These are phyloP conservation scores for Caenorhabditis afra DNA, from an alignment of 2,888 invertebrate species.

Conservation along the genomic window DNA sequence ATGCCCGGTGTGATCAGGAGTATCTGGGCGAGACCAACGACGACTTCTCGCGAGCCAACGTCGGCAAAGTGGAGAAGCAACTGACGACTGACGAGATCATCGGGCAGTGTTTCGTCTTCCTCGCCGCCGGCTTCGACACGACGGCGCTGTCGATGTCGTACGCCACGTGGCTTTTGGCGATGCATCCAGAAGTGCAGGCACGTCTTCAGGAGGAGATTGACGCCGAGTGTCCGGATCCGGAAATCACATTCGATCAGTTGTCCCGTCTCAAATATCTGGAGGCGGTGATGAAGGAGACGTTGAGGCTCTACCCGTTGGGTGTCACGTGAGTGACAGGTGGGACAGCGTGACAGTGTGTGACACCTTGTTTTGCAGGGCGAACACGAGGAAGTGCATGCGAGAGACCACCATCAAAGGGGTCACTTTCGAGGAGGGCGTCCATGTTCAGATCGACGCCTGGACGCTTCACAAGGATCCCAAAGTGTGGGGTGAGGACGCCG, in stretches of 20 bases:
- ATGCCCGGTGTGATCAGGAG: constrained; percentile 62
- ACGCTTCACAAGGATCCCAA: constrained; percentile 25
- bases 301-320: constrained; percentile 62
- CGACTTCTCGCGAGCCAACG: not conserved
- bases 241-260: constrained; percentile 52
- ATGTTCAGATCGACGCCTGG: constrained; percentile 64
- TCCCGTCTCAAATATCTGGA: constrained; percentile 64
- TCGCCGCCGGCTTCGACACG: constrained; percentile 83
- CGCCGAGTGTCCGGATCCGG: constrained; percentile 40
- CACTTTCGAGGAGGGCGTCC: constrained; percentile 60
- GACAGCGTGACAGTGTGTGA: constrained; percentile 64
- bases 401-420: constrained; percentile 68
- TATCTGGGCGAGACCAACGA: constrained; percentile 11
- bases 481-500: constrained; percentile 70
- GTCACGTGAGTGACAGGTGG: constrained; percentile 63
- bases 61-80: not conserved
- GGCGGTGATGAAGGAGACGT: constrained; percentile 62
- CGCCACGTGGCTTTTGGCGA: constrained; percentile 81
- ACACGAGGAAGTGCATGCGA: constrained; percentile 53
- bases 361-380: constrained; percentile 37
- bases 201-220: constrained; percentile 61
- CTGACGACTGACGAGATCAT: constrained; percentile 77
- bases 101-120: constrained; percentile 81
- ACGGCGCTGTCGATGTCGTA: constrained; percentile 82
- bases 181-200: constrained; percentile 78